Percentiles rank a stretch among this genome's conserved stretches.
These are phyloP conservation scores for Drosophila falleni DNA, from an alignment of 2,888 invertebrate species.

Conservation along the genomic window DNA sequence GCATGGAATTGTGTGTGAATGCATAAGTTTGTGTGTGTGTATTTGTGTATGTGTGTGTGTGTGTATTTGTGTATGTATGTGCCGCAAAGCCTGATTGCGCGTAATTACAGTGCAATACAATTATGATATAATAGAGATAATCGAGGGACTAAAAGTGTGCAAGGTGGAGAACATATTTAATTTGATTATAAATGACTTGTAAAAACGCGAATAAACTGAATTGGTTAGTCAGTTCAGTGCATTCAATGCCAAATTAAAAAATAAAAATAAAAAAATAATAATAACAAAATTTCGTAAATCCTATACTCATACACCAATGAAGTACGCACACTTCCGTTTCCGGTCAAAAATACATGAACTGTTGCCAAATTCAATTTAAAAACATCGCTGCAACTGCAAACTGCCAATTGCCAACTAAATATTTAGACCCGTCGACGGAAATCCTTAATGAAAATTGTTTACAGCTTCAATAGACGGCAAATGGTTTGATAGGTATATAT, in stretches of 20 bases:
- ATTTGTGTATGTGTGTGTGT: neutral
- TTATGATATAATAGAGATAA: conserved; percentile 52
- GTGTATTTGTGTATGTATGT: neutral
- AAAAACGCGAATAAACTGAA: conserved; percentile 24
- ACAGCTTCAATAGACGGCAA: conserved; percentile 2
- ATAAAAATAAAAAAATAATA: neutral
- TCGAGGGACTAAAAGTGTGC: neutral
- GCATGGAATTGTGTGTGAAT: conserved; percentile 40
- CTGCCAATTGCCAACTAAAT: conserved; percentile 8
- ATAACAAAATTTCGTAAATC: neutral
- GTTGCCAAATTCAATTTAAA: conserved; percentile 1
- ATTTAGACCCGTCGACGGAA: conserved; percentile 10
- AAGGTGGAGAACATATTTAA: conserved; percentile 18
- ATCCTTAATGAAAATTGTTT: conserved; percentile 1
- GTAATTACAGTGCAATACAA: conserved; percentile 53
- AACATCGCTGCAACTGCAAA: conserved; percentile 3
- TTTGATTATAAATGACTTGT: conserved; percentile 29
- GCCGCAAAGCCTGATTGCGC: conserved; percentile 32
- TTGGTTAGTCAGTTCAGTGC: conserved; percentile 29
- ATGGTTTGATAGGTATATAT: conserved; percentile 1
- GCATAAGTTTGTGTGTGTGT: neutral
- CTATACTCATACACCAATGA: neutral
- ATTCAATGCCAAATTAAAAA: conserved; percentile 13
- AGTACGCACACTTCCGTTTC: conserved; percentile 48
- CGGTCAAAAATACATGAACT: conserved; percentile 9